Evolutionary conservation across 2,888 invertebrate genomes (phyloP).

Genomic region (Cremastobaeus sp.): DNA sequence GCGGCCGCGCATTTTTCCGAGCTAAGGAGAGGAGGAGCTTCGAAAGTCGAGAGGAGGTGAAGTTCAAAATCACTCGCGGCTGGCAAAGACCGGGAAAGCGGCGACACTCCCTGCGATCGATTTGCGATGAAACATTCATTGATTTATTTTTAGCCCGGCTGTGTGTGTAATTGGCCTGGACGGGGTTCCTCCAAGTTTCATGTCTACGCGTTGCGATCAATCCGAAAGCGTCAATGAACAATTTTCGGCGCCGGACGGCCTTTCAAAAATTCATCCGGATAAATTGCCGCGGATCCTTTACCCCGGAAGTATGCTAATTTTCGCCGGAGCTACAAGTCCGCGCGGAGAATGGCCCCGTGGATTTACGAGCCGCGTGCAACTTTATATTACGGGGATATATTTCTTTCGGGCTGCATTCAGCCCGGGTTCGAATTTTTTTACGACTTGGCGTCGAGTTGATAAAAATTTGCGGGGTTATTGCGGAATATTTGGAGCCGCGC

Average conservation of each 20-base stretch:
- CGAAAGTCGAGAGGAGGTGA: neutral
- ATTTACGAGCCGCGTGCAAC: slow-evolving; percentile 32
- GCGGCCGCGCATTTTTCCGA: too few species aligned
- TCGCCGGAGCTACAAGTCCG: slow-evolving; percentile 15
- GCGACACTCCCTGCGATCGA: slow-evolving; percentile 25
- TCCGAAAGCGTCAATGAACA: neutral
- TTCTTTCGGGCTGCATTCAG: slow-evolving; percentile 16
- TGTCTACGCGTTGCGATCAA: slow-evolving; percentile 9
- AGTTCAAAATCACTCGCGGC: slow-evolving; percentile 26
- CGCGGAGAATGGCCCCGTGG: neutral
- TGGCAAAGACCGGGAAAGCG: slow-evolving; percentile 4
- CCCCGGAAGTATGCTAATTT: slow-evolving; percentile 47
- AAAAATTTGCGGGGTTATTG: slow-evolving; percentile 40
- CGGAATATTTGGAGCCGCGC: slow-evolving; percentile 18
- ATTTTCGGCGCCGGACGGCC: neutral
- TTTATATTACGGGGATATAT: slow-evolving; percentile 22
- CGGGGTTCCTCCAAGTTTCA: slow-evolving; percentile 15
- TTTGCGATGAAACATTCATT: slow-evolving; percentile 43
- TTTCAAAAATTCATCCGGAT: slow-evolving; percentile 18
- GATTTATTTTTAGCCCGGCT: slow-evolving; percentile 23
- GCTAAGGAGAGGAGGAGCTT: neutral
- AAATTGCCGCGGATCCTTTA: slow-evolving; percentile 3
- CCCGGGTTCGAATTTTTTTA: slow-evolving; percentile 19
- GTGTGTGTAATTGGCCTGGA: slow-evolving; percentile 27
- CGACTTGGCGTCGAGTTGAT: slow-evolving; percentile 24